Conservation (phyloP, 1,140 invertebrate genomes). For the Drosophila obscura region DNA sequence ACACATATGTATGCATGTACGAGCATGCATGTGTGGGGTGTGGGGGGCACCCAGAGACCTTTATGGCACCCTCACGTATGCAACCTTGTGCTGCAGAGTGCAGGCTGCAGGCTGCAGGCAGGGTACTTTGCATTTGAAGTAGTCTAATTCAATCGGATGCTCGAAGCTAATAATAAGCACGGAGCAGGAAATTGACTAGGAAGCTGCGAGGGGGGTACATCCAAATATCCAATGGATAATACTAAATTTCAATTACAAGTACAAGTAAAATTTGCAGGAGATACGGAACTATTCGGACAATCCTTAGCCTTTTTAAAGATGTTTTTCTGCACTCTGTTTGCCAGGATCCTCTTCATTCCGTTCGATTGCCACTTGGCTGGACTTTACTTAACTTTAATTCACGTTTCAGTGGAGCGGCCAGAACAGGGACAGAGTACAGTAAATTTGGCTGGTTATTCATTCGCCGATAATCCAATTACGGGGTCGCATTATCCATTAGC, state of each 20-base stretch:
- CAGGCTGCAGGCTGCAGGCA: neutral
- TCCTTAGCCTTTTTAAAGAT: no score
- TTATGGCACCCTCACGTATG: neutral
- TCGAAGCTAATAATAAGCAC: neutral
- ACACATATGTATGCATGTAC: neutral
- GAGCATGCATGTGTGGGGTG: neutral
- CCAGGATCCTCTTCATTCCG: neutral
- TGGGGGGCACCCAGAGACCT: neutral
- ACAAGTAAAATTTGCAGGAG: no score
- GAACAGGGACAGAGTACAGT: constrained; percentile 5
- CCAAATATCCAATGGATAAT: neutral
- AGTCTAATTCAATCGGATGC: constrained; percentile 14
- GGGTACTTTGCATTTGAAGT: constrained; percentile 3
- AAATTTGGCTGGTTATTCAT: constrained; percentile 36
- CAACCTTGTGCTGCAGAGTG: neutral
- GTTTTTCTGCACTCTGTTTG: no score
- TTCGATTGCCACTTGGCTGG: neutral
- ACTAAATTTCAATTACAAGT: neutral
- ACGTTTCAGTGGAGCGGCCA: constrained; percentile 15
- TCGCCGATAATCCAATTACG: constrained; percentile 67
- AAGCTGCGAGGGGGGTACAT: no score
- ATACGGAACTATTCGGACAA: no score
- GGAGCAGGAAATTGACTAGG: no score
- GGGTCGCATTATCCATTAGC: constrained; percentile 66
- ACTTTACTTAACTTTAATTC: constrained; percentile 43